Evolutionary conservation across 2,113 vertebrate species (phyloP).

Genomic region (Trematocara variabile): DNA sequence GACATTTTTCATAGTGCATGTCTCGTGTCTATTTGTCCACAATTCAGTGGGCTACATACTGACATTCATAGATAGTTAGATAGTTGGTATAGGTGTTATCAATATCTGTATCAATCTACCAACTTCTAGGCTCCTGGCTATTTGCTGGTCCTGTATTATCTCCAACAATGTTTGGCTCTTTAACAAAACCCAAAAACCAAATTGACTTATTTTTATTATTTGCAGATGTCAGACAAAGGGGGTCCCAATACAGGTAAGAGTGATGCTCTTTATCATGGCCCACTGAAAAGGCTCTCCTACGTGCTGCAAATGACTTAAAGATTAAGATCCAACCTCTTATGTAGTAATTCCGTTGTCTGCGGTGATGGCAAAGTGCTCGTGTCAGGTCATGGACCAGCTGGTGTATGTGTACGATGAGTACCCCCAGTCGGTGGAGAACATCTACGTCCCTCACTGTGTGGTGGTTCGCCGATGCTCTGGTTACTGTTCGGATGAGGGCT

Average conservation of each 20-base stretch:
- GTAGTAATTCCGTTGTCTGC: conserved; percentile 81
- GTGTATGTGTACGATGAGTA: conserved; percentile 83
- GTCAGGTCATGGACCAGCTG: conserved; percentile 83
- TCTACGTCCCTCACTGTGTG: conserved; percentile 85
- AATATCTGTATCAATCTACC: rapidly evolving
- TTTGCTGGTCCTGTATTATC: background rate
- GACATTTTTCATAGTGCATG: background rate
- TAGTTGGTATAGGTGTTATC: background rate
- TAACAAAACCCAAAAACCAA: rapidly evolving
- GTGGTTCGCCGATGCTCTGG: conserved; percentile 84
- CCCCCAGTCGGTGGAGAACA: conserved; percentile 78
- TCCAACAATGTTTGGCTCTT: background rate
- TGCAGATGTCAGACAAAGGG: conserved; percentile 16
- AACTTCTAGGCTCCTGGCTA: background rate
- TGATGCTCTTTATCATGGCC: background rate
- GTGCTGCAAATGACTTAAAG: background rate
- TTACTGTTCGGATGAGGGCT: conserved; percentile 82
- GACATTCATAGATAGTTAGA: background rate
- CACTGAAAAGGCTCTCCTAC: background rate
- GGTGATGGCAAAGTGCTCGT: conserved; percentile 85
- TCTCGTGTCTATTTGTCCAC: rapidly evolving
- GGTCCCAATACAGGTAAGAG: conserved; percentile 12
- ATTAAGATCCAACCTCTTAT: background rate
- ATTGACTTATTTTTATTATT: rapidly evolving
- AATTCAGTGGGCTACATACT: background rate